These are phyloP conservation scores for Augiades crinisus DNA, from an alignment of 2,888 invertebrate genomes.

Conservation along the genomic window DNA sequence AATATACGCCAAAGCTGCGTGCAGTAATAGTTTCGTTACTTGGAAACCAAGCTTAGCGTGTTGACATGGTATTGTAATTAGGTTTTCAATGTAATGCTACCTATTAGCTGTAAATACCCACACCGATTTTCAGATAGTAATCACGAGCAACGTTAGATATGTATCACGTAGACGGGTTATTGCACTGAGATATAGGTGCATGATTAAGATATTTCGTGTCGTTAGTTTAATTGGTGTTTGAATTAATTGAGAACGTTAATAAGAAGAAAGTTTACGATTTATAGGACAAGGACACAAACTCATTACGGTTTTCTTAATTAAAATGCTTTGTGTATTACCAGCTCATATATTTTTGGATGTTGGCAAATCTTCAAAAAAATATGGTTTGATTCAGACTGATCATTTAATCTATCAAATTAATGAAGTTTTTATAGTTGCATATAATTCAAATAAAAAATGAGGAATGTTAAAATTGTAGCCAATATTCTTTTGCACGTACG, in stretches of 20 bases:
- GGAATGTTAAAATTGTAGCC: too few relatives aligned
- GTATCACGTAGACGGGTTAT: constrained; percentile 12
- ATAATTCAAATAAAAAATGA: too few relatives aligned
- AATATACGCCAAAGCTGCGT: too few relatives aligned
- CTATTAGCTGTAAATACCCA: constrained; percentile 10
- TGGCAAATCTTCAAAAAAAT: neutral
- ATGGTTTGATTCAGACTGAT: neutral
- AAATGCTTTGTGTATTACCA: too few relatives aligned
- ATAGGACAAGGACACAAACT: too few relatives aligned
- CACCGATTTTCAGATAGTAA: constrained; percentile 13
- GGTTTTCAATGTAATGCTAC: constrained; percentile 10
- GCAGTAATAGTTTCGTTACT: constrained; percentile 37
- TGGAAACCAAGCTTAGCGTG: constrained; percentile 12
- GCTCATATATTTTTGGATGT: too few relatives aligned
- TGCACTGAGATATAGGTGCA: constrained; percentile 1
- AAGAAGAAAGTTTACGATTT: neutral
- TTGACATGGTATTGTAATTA: constrained; percentile 18
- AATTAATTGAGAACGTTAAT: neutral
- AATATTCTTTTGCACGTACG: too few relatives aligned
- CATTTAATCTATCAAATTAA: constrained; percentile 4
- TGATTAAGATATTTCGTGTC: constrained; percentile 6
- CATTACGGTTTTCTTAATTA: too few relatives aligned
- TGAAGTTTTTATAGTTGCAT: constrained; percentile 3
- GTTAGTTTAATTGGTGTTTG: constrained; percentile 7
- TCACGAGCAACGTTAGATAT: constrained; percentile 2